phyloP scores from a whole-genome alignment of 2,888 invertebrate genomes.

The Caradrina clavipalpis region DNA sequence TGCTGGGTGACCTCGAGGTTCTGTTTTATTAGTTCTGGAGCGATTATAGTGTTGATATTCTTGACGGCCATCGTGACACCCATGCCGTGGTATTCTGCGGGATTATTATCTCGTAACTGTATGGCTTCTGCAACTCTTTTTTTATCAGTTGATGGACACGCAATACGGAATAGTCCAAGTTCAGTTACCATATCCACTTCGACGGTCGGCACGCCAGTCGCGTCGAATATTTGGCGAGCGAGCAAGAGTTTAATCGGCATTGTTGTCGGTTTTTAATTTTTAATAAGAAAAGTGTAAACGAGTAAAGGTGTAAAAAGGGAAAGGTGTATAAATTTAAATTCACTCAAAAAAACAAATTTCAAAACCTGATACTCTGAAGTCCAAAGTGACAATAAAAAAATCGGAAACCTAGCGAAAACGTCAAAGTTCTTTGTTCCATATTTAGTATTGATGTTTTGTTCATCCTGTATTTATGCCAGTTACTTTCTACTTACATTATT shows the following conservation, averaged over 20 bases:
- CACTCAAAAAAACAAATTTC: conserved; percentile 4
- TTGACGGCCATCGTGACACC: conserved; percentile 97
- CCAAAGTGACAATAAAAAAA: background rate
- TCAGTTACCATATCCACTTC: conserved; percentile 97
- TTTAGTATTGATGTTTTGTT: conserved; percentile 6
- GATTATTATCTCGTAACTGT: conserved; percentile 97
- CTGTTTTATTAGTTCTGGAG: conserved; percentile 95
- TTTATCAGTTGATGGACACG: conserved; percentile 98
- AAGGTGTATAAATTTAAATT: conserved; percentile 7
- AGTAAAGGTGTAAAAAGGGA: no score
- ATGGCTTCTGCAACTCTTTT: conserved; percentile 98
- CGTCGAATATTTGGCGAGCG: conserved; percentile 99
- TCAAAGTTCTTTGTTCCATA: conserved; percentile 20
- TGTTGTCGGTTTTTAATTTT: conserved; percentile 31
- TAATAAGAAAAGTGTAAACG: background rate
- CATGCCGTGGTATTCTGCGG: conserved; percentile 97
- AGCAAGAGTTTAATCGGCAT: conserved; percentile 98
- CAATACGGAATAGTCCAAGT: conserved; percentile 96
- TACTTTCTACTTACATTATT: background rate
- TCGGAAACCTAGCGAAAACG: background rate
- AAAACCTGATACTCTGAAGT: background rate
- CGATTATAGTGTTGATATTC: conserved; percentile 96
- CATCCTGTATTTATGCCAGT: conserved; percentile 13
- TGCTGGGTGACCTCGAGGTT: conserved; percentile 97
- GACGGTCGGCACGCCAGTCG: conserved; percentile 98